Percentiles rank a stretch among this genome's conserved stretches.
phyloP scores from a whole-genome alignment of 64 coral and sea anemone genomes.

The Stichodactyla helianthus region DNA sequence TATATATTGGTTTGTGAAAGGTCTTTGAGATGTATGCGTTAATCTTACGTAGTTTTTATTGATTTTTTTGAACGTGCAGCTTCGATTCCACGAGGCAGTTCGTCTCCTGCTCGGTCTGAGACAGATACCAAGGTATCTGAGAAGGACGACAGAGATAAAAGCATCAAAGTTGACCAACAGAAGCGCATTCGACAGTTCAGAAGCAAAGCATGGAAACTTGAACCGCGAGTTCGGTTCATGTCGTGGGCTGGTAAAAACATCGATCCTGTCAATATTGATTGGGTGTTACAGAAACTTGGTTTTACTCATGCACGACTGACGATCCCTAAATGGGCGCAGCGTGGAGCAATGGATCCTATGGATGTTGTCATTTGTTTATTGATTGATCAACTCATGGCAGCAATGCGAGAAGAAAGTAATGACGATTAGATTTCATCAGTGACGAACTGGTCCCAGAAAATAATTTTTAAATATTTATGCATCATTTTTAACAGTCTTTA shows the following conservation, averaged over 20 bases:
- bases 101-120: slow-evolving; percentile 33
- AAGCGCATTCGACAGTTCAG: slow-evolving; percentile 91
- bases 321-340: slow-evolving; percentile 96
- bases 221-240: slow-evolving; percentile 87
- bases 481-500: neutral
- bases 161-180: slow-evolving; percentile 53
- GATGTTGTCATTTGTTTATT: slow-evolving; percentile 81
- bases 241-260: slow-evolving; percentile 95
- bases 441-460: neutral
- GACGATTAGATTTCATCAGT: neutral
- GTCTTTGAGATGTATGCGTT: neutral
- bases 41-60: neutral
- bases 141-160: slow-evolving; percentile 78
- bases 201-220: slow-evolving; percentile 95
- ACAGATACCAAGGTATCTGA: slow-evolving; percentile 34
- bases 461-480: neutral
- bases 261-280: slow-evolving; percentile 96
- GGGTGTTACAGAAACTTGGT: slow-evolving; percentile 93
- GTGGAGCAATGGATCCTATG: slow-evolving; percentile 99
- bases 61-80: slow-evolving; percentile 6
- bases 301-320: slow-evolving; percentile 90
- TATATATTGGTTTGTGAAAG: neutral
- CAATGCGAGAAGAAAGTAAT: slow-evolving; percentile 59
- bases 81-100: slow-evolving; percentile 68
- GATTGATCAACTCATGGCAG: slow-evolving; percentile 79